Conservation (phyloP, 2,888 invertebrate genomes). For the Stenoptilia bipunctidactyla region DNA sequence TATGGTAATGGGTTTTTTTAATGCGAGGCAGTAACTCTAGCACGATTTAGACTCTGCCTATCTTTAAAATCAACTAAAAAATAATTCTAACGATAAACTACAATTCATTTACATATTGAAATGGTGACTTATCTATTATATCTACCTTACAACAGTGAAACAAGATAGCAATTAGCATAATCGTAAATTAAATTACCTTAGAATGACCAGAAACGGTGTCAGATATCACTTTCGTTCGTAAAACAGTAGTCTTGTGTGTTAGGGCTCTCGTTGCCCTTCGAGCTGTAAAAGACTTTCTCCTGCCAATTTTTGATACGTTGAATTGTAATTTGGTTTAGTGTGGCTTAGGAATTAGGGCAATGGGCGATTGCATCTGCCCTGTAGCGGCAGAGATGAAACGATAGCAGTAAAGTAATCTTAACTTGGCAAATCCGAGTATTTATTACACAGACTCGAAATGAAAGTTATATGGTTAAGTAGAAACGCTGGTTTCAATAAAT, state of each 20-base stretch:
- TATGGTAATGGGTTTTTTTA: too few relatives aligned
- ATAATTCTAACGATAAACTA: too few relatives aligned
- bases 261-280: constrained; percentile 2
- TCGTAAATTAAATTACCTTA: too few relatives aligned
- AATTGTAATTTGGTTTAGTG: neutral
- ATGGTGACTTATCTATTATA: too few relatives aligned
- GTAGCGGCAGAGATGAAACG: neutral
- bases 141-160: too few relatives aligned
- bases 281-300: constrained; percentile 1
- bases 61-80: too few relatives aligned
- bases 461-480: neutral
- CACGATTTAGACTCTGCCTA: too few relatives aligned
- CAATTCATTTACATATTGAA: too few relatives aligned
- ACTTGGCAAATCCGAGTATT: constrained; percentile 1
- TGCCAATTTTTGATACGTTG: neutral
- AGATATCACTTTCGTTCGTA: constrained; percentile 22
- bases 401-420: neutral
- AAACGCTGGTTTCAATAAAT: neutral
- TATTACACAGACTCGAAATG: neutral
- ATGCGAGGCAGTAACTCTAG: too few relatives aligned
- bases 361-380: constrained; percentile 1
- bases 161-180: too few relatives aligned
- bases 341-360: neutral
- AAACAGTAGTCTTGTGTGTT: neutral
- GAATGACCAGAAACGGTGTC: constrained; percentile 19